Conservation (phyloP, 2,797 vertebrate species). For the Poeciliopsis turneri region DNA sequence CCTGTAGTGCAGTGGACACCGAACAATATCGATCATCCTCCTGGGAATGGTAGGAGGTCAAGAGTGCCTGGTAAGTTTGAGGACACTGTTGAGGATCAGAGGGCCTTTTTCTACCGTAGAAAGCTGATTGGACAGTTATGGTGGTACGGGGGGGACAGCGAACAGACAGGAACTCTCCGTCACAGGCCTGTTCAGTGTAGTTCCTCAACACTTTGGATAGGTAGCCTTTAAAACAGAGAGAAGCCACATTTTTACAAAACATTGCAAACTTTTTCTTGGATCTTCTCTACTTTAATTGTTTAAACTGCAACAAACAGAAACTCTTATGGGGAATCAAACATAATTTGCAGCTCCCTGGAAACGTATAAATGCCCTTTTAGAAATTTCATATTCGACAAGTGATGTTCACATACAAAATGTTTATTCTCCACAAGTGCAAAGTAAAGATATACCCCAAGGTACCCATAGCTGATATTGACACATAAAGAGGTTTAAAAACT, state of each 20-base stretch:
- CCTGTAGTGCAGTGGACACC: constrained; percentile 89
- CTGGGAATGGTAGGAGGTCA: constrained; percentile 65
- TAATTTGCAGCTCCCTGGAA: neutral
- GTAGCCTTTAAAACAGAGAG: constrained; percentile 77
- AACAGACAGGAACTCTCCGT: constrained; percentile 87
- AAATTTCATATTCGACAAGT: neutral
- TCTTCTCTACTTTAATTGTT: neutral
- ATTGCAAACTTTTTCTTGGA: neutral
- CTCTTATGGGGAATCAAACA: neutral
- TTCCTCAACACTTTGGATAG: constrained; percentile 88
- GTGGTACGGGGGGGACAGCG: constrained; percentile 89
- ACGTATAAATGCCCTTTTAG: neutral
- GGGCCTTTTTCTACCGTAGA: constrained; percentile 85
- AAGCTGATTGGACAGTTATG: constrained; percentile 90
- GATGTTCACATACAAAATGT: neutral
- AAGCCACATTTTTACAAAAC: constrained; percentile 1
- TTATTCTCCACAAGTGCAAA: neutral
- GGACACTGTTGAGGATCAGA: constrained; percentile 83
- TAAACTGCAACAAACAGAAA: neutral
- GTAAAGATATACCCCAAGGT: neutral
- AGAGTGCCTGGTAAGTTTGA: constrained; percentile 76
- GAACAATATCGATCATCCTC: constrained; percentile 86
- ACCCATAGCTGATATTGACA: neutral
- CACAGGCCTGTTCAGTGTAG: constrained; percentile 88
- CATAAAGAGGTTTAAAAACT: neutral